These are phyloP conservation scores for Hirudinaria manillensis DNA, from an alignment of 2,888 invertebrate species.

Conservation along the genomic window DNA sequence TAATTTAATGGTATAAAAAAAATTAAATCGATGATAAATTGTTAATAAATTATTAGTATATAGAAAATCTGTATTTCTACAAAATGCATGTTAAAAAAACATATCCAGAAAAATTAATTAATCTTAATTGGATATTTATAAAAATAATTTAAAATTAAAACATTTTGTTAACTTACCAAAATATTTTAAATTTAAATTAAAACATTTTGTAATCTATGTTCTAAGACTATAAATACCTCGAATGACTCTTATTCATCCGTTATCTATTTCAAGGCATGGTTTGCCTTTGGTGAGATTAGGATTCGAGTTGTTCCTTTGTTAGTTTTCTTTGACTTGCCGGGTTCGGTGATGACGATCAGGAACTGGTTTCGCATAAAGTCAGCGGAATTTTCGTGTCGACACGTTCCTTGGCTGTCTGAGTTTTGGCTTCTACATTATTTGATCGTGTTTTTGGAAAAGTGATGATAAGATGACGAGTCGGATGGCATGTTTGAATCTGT, in stretches of 20 bases:
- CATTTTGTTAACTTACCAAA: not conserved
- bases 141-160: not conserved
- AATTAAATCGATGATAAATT: too few species aligned
- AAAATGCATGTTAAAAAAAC: too few species aligned
- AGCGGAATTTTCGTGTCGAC: not conserved
- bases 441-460: not conserved
- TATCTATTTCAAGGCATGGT: too few species aligned
- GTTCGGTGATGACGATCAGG: not conserved
- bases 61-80: too few species aligned
- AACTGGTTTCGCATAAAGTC: constrained; percentile 5
- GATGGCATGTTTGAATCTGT: not conserved
- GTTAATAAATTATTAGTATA: too few species aligned
- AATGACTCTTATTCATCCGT: too few species aligned
- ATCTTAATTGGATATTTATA: not conserved
- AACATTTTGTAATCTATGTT: not conserved
- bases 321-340: too few species aligned
- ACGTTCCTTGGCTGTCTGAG: constrained; percentile 16
- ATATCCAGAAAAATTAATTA: too few species aligned
- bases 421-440: not conserved
- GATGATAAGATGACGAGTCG: constrained; percentile 13
- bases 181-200: not conserved
- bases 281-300: too few species aligned
- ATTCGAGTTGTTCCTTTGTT: too few species aligned
- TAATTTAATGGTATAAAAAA: too few species aligned
- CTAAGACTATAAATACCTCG: not conserved